Evolutionary conservation across 1,140 invertebrate species (phyloP), one percentile per base, ranked within the genome.

Genomic region (Orchesella cincta): DNA sequence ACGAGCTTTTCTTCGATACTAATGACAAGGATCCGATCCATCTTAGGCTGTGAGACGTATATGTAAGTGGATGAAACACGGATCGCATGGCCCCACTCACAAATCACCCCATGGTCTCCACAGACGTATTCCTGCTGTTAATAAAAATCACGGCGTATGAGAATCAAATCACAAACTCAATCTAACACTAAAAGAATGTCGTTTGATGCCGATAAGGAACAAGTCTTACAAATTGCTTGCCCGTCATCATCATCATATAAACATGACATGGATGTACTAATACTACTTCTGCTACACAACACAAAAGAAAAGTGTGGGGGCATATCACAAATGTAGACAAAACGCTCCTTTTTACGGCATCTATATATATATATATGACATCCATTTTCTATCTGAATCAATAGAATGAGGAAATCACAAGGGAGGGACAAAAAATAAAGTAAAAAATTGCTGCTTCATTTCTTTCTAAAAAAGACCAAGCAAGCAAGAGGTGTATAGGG

Each of bases 21-120:
- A 78, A 92, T 91, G 35, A 93, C 90, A 12, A 94, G 85, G 52
- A 93, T 91, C 62, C 92, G 85, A 85, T 92, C 91, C 79, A 91
- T 88, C 28, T 88, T 87, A 16, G 93, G 93, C 84, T 94, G 93
- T 3, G 89, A 90, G 20, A 91, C 91, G 82, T 93, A 94, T 3
- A 94, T 89, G 83, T 92, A 93, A 71, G 89, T 87, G 83, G 92
- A 90, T 36, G 88, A 90, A 1, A 93, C 91, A 80, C 91, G 92
- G 64, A 93, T 90, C 23, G 92, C 91, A 23, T 88, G 86, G 3
- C 93, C 92, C 93, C 93, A 94, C 20, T 88, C 88, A 84, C 91
- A 92, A 57, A 79, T 88, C 23, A 88, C 86, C 29, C 88, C 88
- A 82, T 90, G 89, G 76, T 90, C 88, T 18, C 90, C 91, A 82